Conservation (phyloP, 2,113 vertebrate genomes). For the Apteryx mantelli region DNA sequence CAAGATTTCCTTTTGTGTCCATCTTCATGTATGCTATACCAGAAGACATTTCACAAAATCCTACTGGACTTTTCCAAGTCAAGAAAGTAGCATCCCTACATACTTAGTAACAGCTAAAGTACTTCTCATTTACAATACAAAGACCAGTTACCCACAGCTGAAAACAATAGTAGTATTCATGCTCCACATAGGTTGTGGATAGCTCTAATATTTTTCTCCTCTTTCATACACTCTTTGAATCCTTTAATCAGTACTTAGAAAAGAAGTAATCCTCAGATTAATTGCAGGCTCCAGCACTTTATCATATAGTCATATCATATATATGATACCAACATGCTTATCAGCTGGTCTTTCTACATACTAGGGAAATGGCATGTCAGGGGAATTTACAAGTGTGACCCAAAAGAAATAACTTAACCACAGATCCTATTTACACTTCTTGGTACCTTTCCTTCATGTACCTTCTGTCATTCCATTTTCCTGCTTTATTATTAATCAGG, state of each 20-base stretch:
- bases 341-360: neutral
- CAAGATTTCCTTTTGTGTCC: neutral
- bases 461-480: neutral
- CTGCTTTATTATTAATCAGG: neutral
- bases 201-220: neutral
- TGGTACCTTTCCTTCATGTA: neutral
- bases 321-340: neutral
- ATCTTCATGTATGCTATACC: too few species aligned
- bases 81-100: neutral
- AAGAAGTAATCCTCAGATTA: neutral
- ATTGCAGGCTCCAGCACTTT: neutral
- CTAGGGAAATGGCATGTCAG: neutral
- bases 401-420: neutral
- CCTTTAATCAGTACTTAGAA: neutral
- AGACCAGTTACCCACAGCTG: neutral
- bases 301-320: neutral
- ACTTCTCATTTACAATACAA: neutral
- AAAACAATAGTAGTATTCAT: neutral
- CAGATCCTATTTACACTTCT: neutral
- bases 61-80: neutral
- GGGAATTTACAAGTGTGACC: neutral
- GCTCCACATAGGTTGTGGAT: neutral
- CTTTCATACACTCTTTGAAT: neutral
- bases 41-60: neutral
- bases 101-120: neutral